phyloP scores from a whole-genome alignment of 2,113 vertebrate genomes.

The Lanius collurio region DNA sequence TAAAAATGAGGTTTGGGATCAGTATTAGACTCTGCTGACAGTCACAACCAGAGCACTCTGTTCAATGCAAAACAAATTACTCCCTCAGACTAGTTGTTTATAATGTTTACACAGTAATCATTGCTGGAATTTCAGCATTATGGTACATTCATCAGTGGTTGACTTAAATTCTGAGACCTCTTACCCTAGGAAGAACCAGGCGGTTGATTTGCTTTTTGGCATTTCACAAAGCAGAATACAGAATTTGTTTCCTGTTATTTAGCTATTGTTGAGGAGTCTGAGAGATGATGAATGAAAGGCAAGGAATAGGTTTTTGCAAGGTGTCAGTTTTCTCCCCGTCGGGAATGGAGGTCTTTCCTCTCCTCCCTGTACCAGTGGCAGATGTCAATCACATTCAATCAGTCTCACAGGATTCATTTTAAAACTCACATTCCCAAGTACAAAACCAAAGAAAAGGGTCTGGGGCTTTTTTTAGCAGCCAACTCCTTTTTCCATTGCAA shows the following conservation, averaged over 20 bases:
- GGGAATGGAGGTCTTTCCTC: slow-evolving; percentile 2
- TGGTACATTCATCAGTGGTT: slow-evolving; percentile 22
- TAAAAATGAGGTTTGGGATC: slow-evolving; percentile 35
- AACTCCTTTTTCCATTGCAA: slow-evolving; percentile 29
- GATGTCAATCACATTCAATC: slow-evolving; percentile 66
- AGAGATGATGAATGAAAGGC: slow-evolving; percentile 15
- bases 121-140: slow-evolving; percentile 31
- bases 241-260: slow-evolving; percentile 18
- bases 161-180: slow-evolving; percentile 51
- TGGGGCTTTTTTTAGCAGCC: slow-evolving; percentile 8
- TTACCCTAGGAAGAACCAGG: background rate
- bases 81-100: background rate
- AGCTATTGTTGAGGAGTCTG: slow-evolving; percentile 15
- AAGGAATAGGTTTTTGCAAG: background rate
- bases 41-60: background rate
- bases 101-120: slow-evolving; percentile 21
- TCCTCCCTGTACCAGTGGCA: slow-evolving; percentile 16
- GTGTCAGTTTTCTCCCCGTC: background rate
- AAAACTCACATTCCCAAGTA: slow-evolving; percentile 29
- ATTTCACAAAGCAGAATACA: slow-evolving; percentile 25
- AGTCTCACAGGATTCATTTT: slow-evolving; percentile 47
- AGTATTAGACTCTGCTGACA: slow-evolving; percentile 38
- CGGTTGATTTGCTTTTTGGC: background rate
- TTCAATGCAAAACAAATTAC: slow-evolving; percentile 42
- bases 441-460: background rate